Evolutionary conservation across 2,888 invertebrate genomes (phyloP).

Genomic region (Baronia brevicornis): DNA sequence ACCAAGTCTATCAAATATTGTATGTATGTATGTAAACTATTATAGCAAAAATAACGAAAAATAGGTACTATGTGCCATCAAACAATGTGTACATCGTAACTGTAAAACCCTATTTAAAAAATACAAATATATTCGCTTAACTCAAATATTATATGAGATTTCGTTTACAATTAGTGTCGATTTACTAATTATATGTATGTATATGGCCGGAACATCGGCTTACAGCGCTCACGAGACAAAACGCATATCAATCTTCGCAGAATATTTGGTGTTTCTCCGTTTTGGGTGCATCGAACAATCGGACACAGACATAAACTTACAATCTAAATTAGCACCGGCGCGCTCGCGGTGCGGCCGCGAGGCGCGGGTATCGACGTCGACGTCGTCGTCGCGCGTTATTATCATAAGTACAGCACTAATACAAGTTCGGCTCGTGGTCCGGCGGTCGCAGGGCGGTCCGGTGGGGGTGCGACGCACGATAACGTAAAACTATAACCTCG

Average conservation of each 20-base stretch:
- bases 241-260: slow-evolving; percentile 38
- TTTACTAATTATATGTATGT: slow-evolving; percentile 38
- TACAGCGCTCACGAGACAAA: slow-evolving; percentile 51
- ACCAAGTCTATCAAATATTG: slow-evolving; percentile 10
- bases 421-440: slow-evolving; percentile 62
- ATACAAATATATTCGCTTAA: slow-evolving; percentile 45
- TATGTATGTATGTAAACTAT: slow-evolving; percentile 39
- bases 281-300: slow-evolving; percentile 58
- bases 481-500: slow-evolving; percentile 75
- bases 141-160: slow-evolving; percentile 22
- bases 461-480: slow-evolving; percentile 61
- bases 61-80: slow-evolving; percentile 41
- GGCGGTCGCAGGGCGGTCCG: slow-evolving; percentile 56
- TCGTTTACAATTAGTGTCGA: slow-evolving; percentile 42
- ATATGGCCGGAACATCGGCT: slow-evolving; percentile 65
- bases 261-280: slow-evolving; percentile 65
- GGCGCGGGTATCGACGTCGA: slow-evolving; percentile 48
- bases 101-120: slow-evolving; percentile 58
- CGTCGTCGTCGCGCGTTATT: slow-evolving; percentile 64
- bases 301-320: slow-evolving; percentile 66
- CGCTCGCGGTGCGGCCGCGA: slow-evolving; percentile 39
- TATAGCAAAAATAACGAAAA: slow-evolving; percentile 52
- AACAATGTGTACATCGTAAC: slow-evolving; percentile 34
- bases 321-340: slow-evolving; percentile 48
- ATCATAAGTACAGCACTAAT: slow-evolving; percentile 73